phyloP scores from a whole-genome alignment of 2,113 vertebrate genomes.

The Hemibagrus wyckioides region DNA sequence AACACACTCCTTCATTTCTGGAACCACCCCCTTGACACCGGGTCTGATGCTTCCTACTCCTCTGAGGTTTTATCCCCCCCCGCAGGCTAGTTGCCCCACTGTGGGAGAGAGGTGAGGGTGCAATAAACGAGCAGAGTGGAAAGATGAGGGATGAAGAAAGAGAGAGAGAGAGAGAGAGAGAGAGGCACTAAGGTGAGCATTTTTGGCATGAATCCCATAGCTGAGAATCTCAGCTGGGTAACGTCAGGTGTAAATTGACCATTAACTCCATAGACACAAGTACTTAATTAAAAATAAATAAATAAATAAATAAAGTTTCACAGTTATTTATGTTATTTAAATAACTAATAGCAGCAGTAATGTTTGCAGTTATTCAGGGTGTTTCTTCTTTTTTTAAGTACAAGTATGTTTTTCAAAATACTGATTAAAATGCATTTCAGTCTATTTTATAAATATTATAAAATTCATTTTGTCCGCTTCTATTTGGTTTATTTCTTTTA shows the following conservation, averaged over 20 bases:
- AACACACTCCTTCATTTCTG: slow-evolving; percentile 41
- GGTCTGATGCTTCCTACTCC: slow-evolving; percentile 2
- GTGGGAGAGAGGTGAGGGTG: slow-evolving; percentile 1
- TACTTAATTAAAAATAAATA: slow-evolving; percentile 13
- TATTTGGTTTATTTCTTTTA: background rate
- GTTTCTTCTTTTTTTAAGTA: background rate
- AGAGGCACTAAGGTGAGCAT: slow-evolving; percentile 1
- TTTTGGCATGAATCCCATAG: slow-evolving; percentile 35
- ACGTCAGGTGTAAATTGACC: slow-evolving; percentile 47
- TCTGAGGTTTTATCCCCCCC: background rate
- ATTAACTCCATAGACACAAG: slow-evolving; percentile 15
- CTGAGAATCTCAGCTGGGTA: slow-evolving; percentile 33
- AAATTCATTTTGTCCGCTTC: no score
- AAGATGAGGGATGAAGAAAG: slow-evolving; percentile 5
- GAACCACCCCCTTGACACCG: background rate
- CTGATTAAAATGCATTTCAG: background rate
- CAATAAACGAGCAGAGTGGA: slow-evolving; percentile 19
- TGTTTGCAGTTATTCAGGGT: background rate
- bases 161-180: background rate
- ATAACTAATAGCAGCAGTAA: background rate
- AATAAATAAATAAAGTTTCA: background rate
- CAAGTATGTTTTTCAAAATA: background rate
- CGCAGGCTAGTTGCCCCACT: slow-evolving; percentile 19
- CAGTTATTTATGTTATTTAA: background rate
- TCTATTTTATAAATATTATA: background rate